Base-by-base conservation (phyloP, 2,797 vertebrate genomes). In the Macroramphosus scolopax region DNA sequence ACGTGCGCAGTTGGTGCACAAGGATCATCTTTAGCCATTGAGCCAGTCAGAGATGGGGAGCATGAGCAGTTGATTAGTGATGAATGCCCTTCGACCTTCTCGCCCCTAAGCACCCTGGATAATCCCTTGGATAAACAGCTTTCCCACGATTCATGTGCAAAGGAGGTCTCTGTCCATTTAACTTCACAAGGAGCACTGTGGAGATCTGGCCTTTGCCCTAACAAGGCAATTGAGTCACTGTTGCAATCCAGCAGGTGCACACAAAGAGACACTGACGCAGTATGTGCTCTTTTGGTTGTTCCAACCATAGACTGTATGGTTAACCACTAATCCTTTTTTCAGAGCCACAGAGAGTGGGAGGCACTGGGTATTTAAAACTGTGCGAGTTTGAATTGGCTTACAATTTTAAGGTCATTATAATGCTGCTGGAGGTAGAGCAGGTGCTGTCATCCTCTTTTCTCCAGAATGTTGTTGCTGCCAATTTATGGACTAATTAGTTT, bases 61-160 rank as follows among this genome's bases (percentile, higher is more conserved):
- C 60, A 78, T 78, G 76, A 83, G 64, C 73, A 72, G 68, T 80
- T 82, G 81, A 85, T 84, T 80, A 76, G 74, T 80, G 79, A 84
- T 75, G 71, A 77, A 80, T 44, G 67, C 70, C 74, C 80, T 72
- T 37, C 17, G 64, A 77, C 77, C 75, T 82, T 80, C 66, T 80
- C 39, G 35, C 69, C 69, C 65, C 67, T 72, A 75, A 82, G 68
- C 74, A 77, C 77, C 69, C 57, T 70, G 65, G 67, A 75, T 87
- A 84, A 88, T 86, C 81, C 67, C 41, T 50, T 53, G 65, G 82
- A 81, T 80, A 72, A 83, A 80, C 75, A 69, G 80, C 76, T 84
- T 75, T 72, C 56, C 65, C 57, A 67, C 17, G 15, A 75, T 73
- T 79, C 58, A 73, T 72, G 58, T 70, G 49, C 41, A 54, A 38